Evolutionary conservation across 2,797 vertebrate species (phyloP).

Genomic region (Chiropotes sagulatus): DNA sequence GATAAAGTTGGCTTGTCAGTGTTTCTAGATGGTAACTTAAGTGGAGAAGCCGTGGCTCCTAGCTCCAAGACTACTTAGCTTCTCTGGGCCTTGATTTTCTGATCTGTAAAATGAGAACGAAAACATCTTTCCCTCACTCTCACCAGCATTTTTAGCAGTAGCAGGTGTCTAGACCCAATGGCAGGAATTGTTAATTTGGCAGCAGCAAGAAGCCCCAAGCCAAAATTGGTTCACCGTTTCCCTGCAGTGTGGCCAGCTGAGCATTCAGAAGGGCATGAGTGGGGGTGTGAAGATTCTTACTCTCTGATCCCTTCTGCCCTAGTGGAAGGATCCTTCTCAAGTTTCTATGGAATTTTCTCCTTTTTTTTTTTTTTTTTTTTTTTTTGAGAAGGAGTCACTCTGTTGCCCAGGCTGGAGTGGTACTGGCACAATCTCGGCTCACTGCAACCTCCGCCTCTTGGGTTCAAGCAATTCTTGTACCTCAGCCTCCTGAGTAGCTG

Average conservation of each 20-base stretch:
- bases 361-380: too few species aligned
- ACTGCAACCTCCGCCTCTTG: too few species aligned
- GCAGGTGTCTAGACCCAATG: neutral
- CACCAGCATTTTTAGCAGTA: neutral
- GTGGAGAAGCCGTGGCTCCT: neutral
- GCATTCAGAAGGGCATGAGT: neutral
- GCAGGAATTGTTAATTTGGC: neutral
- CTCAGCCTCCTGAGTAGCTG: too few species aligned
- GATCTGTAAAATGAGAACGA: neutral
- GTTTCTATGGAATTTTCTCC: neutral
- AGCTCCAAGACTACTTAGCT: neutral
- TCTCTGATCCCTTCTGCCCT: neutral
- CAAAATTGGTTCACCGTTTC: neutral
- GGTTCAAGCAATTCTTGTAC: too few species aligned
- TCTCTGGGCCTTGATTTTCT: slow-evolving; percentile 5
- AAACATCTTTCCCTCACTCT: neutral
- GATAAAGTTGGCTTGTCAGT: neutral
- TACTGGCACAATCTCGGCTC: too few species aligned
- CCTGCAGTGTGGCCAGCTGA: accelerated
- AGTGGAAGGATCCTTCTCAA: neutral
- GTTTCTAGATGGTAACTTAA: neutral
- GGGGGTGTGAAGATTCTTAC: neutral
- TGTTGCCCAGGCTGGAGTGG: neutral
- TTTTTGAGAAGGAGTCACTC: neutral
- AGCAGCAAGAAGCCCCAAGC: neutral